These are phyloP conservation scores for Brachyptera risi DNA, from an alignment of 2,888 invertebrate species.

Conservation along the genomic window DNA sequence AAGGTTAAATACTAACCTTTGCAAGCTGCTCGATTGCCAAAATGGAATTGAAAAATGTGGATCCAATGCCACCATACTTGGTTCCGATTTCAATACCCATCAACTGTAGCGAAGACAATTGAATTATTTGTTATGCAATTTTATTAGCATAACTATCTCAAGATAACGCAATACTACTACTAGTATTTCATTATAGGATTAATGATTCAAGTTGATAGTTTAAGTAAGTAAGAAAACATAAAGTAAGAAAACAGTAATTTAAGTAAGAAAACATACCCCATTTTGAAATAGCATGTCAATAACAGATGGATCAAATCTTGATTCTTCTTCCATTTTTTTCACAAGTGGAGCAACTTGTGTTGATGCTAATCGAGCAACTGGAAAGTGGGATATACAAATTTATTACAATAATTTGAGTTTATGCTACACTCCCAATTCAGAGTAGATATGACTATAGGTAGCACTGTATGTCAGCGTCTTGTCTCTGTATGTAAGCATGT, in stretches of 20 bases:
- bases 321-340: conserved; percentile 87
- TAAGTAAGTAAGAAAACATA: no score
- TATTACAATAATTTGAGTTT: neutral
- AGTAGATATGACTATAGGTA: no score
- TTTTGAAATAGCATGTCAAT: conserved; percentile 82
- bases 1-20: no score
- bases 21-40: conserved; percentile 90
- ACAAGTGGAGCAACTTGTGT: conserved; percentile 89
- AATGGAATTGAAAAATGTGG: conserved; percentile 85
- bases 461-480: no score
- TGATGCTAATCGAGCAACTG: conserved; percentile 82
- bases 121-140: neutral
- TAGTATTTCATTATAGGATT: no score
- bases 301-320: conserved; percentile 72
- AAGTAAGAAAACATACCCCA: conserved; percentile 75
- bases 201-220: no score
- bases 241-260: no score
- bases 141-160: neutral
- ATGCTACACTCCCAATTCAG: no score
- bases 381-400: conserved; percentile 37
- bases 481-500: no score
- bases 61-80: conserved; percentile 85
- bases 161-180: no score
- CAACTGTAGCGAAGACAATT: conserved; percentile 50
- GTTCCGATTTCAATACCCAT: conserved; percentile 89